A percentile compares a stretch with the other conserved stretches of the same genome.
Conservation (phyloP, 1,140 invertebrate genomes). For the Gonatopus flavifemur region DNA sequence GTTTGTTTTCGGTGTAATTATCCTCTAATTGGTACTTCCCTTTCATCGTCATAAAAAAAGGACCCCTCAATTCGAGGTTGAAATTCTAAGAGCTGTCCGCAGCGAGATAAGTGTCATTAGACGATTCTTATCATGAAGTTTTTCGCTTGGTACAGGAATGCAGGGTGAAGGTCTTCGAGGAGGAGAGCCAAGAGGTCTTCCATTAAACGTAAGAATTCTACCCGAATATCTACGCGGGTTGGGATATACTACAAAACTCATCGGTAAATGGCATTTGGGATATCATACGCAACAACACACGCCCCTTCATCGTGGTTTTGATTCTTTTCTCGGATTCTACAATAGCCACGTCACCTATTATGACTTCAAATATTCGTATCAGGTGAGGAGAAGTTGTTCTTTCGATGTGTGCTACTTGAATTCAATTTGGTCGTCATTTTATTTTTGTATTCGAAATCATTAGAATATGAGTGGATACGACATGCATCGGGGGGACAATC, state of each 20-base stretch:
- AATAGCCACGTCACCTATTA: conserved; percentile 67
- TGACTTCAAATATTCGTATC: conserved; percentile 60
- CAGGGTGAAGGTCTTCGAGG: conserved; percentile 62
- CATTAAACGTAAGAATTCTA: conserved; percentile 59
- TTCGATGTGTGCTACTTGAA: background rate
- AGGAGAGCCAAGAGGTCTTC: conserved; percentile 61
- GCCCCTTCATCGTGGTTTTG: conserved; percentile 67
- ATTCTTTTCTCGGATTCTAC: conserved; percentile 68
- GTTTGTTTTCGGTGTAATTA: too few species aligned
- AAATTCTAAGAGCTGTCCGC: too few species aligned
- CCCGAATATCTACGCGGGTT: conserved; percentile 59
- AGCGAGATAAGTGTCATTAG: too few species aligned
- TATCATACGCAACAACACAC: conserved; percentile 64
- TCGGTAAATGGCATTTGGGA: conserved; percentile 76
- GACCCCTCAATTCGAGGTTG: too few species aligned
- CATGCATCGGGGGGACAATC: conserved; percentile 58
- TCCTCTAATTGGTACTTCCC: too few species aligned
- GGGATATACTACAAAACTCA: conserved; percentile 67
- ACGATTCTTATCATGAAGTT: too few species aligned
- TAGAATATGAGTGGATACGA: conserved; percentile 60
- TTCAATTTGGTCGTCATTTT: background rate
- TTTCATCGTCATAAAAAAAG: too few species aligned
- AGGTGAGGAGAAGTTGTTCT: conserved; percentile 28
- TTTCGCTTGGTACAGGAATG: conserved; percentile 61
- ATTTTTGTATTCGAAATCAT: conserved; percentile 1